These are phyloP conservation scores for Phlogophora meticulosa DNA, from an alignment of 2,888 invertebrate genomes.

Conservation along the genomic window DNA sequence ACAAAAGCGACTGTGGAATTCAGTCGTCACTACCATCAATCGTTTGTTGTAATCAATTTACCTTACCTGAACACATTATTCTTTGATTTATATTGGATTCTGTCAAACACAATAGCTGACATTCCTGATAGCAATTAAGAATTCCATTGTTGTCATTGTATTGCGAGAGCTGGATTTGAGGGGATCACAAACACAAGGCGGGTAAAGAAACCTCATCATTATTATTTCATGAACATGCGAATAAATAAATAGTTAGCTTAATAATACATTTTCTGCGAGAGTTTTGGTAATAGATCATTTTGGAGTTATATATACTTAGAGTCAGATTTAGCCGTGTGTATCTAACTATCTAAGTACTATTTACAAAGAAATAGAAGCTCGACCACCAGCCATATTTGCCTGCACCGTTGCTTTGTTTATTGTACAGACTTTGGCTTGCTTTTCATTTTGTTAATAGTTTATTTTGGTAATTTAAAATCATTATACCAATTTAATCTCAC, in stretches of 20 bases:
- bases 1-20: constrained; percentile 3
- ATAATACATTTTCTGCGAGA: neutral
- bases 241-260: constrained; percentile 5
- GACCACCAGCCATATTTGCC: too few relatives aligned
- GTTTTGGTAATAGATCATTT: neutral
- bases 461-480: too few relatives aligned
- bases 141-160: constrained; percentile 39
- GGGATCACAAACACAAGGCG: constrained; percentile 36
- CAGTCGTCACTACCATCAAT: neutral
- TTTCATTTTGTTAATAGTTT: too few relatives aligned
- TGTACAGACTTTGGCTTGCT: too few relatives aligned
- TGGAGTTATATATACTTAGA: neutral
- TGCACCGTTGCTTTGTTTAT: too few relatives aligned
- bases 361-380: too few relatives aligned
- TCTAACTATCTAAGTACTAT: too few relatives aligned
- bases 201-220: constrained; percentile 14
- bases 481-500: too few relatives aligned
- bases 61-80: neutral
- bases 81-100: constrained; percentile 3
- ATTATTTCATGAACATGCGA: constrained; percentile 30
- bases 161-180: constrained; percentile 23
- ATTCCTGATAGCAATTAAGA: constrained; percentile 34
- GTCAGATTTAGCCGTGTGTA: neutral
- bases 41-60: neutral
- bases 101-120: neutral